A percentile compares a stretch with the other conserved stretches of the same genome.
phyloP scores from a whole-genome alignment of 2,113 vertebrate species.

The Peromyscus maniculatus region DNA sequence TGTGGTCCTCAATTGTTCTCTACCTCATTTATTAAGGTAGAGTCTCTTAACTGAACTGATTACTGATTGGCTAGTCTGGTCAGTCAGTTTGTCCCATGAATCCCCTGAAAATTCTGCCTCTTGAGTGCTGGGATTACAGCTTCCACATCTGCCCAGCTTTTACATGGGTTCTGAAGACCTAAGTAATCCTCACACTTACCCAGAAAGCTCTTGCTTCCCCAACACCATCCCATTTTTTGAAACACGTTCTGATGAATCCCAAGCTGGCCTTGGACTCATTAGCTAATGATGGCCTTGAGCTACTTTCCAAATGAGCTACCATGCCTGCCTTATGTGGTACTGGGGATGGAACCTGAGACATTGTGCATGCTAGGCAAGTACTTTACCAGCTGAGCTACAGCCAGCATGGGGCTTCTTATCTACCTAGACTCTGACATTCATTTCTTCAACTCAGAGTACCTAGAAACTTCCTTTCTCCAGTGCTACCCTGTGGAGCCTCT shows the following conservation, averaged over 20 bases:
- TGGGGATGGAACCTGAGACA: neutral
- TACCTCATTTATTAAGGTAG: neutral
- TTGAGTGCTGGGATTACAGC: neutral
- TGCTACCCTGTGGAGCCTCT: neutral
- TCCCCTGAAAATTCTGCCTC: neutral
- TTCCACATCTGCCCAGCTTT: neutral
- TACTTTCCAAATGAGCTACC: neutral
- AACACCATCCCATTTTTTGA: neutral
- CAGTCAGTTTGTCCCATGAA: neutral
- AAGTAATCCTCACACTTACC: neutral
- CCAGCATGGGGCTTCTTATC: neutral
- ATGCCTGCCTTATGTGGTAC: neutral
- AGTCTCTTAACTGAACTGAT: neutral
- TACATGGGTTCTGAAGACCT: neutral
- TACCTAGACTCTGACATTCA: neutral
- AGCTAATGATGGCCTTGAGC: neutral
- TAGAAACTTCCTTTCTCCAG: neutral
- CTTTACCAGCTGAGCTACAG: neutral
- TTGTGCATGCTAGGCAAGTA: neutral
- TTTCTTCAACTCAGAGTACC: neutral
- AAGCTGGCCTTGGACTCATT: neutral
- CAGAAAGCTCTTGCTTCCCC: neutral
- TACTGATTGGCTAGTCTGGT: neutral
- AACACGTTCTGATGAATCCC: neutral
- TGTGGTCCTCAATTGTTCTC: neutral